phyloP scores from a whole-genome alignment of 2,113 vertebrate genomes.

The Pterophyllum scalare region DNA sequence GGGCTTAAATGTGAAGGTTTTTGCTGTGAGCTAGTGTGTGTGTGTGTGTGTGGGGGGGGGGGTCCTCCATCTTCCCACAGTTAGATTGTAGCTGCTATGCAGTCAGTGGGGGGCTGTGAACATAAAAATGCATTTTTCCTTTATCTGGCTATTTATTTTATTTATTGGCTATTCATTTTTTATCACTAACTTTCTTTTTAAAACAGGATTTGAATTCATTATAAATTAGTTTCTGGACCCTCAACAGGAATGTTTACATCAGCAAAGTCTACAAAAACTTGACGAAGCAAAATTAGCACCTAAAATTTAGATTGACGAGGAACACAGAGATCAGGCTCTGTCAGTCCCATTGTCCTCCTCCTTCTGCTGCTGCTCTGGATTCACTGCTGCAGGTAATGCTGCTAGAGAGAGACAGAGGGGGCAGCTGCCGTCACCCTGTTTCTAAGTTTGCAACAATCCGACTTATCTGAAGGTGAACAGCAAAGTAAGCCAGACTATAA shows the following conservation, averaged over 20 bases:
- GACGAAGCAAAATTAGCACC: not conserved
- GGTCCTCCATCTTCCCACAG: not conserved
- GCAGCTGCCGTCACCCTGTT: not conserved
- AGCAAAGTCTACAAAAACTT: no score
- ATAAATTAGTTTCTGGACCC: rapidly evolving
- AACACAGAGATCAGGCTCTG: no score
- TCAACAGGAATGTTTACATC: not conserved
- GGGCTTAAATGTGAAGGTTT: not conserved
- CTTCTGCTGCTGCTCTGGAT: no score
- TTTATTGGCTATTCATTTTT: not conserved
- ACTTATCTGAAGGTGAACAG: not conserved
- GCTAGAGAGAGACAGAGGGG: not conserved
- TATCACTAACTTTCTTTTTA: not conserved
- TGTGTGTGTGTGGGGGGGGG: not conserved
- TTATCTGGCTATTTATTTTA: not conserved
- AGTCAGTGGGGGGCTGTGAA: not conserved
- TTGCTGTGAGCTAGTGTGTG: not conserved
- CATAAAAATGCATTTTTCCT: not conserved
- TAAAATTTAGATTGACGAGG: not conserved
- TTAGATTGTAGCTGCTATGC: not conserved
- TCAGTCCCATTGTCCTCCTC: no score
- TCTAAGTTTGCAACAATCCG: not conserved
- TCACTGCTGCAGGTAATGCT: not conserved
- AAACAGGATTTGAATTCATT: not conserved
- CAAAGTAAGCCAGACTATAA: not conserved